Evolutionary conservation across 2,888 invertebrate species (phyloP).

Genomic region (Stratiomys singularior): DNA sequence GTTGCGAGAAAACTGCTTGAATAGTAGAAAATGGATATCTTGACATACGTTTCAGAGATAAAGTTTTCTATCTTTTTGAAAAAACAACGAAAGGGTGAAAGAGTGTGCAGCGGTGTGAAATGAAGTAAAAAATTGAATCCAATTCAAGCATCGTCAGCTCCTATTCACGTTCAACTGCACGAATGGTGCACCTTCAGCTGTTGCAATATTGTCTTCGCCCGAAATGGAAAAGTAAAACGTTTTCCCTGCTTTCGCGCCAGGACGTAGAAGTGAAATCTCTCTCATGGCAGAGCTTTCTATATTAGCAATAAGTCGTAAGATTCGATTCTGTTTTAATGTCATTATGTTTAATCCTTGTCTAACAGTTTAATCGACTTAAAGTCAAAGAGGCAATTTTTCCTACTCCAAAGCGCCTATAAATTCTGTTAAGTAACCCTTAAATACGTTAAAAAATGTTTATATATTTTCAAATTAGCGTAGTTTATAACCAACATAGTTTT

Average conservation of each 20-base stretch:
- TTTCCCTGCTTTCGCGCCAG: neutral
- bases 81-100: constrained; percentile 18
- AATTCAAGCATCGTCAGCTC: constrained; percentile 36
- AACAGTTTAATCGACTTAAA: too few relatives aligned
- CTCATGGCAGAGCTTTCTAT: neutral
- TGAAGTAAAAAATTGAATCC: constrained; percentile 45
- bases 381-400: too few relatives aligned
- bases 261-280: neutral
- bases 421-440: too few relatives aligned
- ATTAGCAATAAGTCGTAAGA: neutral
- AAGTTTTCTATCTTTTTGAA: constrained; percentile 31
- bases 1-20: constrained; percentile 4
- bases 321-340: neutral
- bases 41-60: constrained; percentile 40
- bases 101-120: constrained; percentile 40
- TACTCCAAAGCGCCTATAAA: too few relatives aligned
- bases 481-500: too few relatives aligned
- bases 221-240: neutral
- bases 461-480: too few relatives aligned
- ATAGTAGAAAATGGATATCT: constrained; percentile 43
- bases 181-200: constrained; percentile 35
- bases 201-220: constrained; percentile 11
- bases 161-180: constrained; percentile 14
- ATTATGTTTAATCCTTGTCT: neutral
- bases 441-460: too few relatives aligned